phyloP scores from a whole-genome alignment of 2,113 vertebrate genomes.

The Cariama cristata region DNA sequence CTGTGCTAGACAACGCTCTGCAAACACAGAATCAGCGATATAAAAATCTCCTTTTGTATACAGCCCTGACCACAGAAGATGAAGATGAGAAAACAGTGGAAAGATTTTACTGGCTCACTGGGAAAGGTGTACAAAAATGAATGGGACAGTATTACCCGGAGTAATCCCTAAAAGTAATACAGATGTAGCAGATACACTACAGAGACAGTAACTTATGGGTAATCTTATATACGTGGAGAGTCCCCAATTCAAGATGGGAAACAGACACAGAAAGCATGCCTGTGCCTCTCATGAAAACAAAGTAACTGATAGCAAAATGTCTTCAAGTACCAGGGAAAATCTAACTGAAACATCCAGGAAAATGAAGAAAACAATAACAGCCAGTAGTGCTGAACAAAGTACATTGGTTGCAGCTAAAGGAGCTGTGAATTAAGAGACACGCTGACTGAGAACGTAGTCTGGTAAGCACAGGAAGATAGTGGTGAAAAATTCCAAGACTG shows the following conservation, averaged over 20 bases:
- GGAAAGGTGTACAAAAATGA: background rate
- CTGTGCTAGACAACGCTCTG: background rate
- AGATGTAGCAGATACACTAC: background rate
- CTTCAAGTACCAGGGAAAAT: background rate
- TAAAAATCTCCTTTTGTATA: background rate
- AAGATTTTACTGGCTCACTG: background rate
- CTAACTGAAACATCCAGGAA: background rate
- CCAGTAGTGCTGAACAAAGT: background rate
- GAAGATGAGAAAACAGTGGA: background rate
- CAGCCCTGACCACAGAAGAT: background rate
- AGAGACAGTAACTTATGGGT: background rate
- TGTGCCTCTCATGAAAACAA: background rate
- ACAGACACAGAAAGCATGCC: background rate
- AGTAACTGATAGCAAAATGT: background rate
- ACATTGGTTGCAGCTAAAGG: background rate
- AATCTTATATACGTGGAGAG: background rate
- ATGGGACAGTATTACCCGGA: background rate
- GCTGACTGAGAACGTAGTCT: background rate
- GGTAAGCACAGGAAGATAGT: background rate
- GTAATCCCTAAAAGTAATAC: background rate
- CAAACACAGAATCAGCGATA: background rate
- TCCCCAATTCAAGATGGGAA: background rate
- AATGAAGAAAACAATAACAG: background rate
- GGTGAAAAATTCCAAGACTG: background rate
- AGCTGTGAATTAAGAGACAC: background rate